Base-by-base conservation (phyloP, 2,797 vertebrate species). In the Ptychadena robeensis region DNA sequence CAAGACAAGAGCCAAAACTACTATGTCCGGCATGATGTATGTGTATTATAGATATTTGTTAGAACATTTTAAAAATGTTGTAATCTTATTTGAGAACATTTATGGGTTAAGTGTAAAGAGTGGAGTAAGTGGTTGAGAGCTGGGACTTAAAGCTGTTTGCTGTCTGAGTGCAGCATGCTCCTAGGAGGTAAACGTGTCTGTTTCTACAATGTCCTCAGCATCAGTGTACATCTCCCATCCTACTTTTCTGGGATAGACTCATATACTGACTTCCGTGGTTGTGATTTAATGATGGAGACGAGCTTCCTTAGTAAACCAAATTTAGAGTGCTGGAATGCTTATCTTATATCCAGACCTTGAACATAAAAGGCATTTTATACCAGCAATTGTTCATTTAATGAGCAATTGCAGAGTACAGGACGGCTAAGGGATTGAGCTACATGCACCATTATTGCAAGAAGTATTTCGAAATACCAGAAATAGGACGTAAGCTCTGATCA, bases 381-480 rank as follows among this genome's bases (percentile, higher is more conserved):
- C 88, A 91, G 82, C 94, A 95, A 94, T 95, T 95, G 93, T 94
- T 94, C 93, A 93, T 96, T 98, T 98, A 98, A 98, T 97, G 95
- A 97, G 96, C 93, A 94, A 95, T 96, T 96, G 93, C 95, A 87
- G 92, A 94, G 95, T 94, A 94, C 94, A 94, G 95, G 93, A 91
- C 85, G 91, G 93, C 92, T 92, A 93, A 95, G 96, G 96, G 94
- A 96, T 95, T 94, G 94, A 96, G 95, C 92, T 94, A 93, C 92
- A 92, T 91, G 93, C 95, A 95, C 96, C 93, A 97, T 98, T 98
- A 97, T 96, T 96, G 94, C 94, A 92, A 96, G 96, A 96, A 96
- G 96, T 96, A 97, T 96, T 95, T 96, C 97, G 96, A 96, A 98
- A 98, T 98, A 98, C 96, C 95, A 97, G 96, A 98, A 97, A 95